A percentile compares a stretch with the other conserved stretches of the same genome.
Conservation (phyloP, 2,113 vertebrate species). For the Stigmatopora argus region DNA sequence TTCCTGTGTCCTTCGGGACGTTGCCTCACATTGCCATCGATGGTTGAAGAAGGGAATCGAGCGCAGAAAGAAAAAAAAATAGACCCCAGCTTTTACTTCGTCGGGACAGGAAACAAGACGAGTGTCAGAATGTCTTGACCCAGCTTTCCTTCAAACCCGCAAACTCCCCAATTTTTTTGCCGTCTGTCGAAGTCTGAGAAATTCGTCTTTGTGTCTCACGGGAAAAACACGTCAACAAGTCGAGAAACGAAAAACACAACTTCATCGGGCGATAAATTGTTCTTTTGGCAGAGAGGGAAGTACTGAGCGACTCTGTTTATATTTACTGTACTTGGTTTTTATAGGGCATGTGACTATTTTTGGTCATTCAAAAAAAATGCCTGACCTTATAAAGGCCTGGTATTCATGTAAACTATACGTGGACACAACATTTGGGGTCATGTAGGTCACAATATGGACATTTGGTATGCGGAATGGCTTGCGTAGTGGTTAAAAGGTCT, state of each 20-base stretch:
- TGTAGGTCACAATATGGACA: no score
- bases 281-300: neutral
- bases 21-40: slow-evolving; percentile 47
- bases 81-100: slow-evolving; percentile 21
- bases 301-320: neutral
- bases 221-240: neutral
- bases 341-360: no score
- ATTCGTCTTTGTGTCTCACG: neutral
- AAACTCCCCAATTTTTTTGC: slow-evolving; percentile 49
- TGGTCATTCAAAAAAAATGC: no score
- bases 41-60: slow-evolving; percentile 23
- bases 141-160: slow-evolving; percentile 29
- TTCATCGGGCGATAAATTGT: neutral
- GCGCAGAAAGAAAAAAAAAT: slow-evolving; percentile 44
- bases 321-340: no score
- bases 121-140: slow-evolving; percentile 56
- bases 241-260: neutral
- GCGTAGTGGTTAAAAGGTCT: no score
- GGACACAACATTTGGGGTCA: no score
- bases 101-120: slow-evolving; percentile 60
- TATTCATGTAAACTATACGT: no score
- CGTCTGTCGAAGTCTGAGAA: slow-evolving; percentile 21
- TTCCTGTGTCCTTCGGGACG: slow-evolving; percentile 52
- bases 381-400: no score
- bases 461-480: no score